Evolutionary conservation across 1,140 invertebrate genomes (phyloP), one percentile per base, ranked within the genome.

Genomic region (Gryon sp.): DNA sequence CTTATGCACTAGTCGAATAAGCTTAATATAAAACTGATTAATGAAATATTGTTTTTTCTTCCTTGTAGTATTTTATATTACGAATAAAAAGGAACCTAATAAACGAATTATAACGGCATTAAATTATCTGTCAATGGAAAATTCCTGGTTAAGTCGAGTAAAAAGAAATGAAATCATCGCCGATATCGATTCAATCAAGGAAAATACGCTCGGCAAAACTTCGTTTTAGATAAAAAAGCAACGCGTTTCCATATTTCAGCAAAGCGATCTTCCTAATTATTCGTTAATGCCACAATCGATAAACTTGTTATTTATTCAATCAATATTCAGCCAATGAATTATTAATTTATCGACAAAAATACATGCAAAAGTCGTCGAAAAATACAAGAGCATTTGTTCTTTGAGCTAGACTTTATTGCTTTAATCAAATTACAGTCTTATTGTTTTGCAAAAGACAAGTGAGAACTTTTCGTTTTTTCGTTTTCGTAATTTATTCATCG

Each of bases 171-270:
- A 53, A 53, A 53, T 53, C 36, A 32, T 15, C 38, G 20, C 18
- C 14, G 53, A 11, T 43, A 57, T 30, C 53, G 53, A 57, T 57
- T 57, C 38, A 57, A 57, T 43, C 26, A 43, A 43, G 53, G 53
- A 30, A 57, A 57, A 57, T 57, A 9, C 43, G 43, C 32, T 24
- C 8, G 9, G 28, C 34, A 19, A 16, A 20, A n/a, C 28, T 15
- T 2, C 20, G n/a, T 6, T 15, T 11, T 34, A 12, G 12, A 24
- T 24, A 14, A 41, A 43, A 57, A 57, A 18, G 8, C 20, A 30
- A 43, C 26, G 14, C 24, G 38, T 57, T 57, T 43, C 30, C 18
- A 57, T 57, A 43, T 24, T 53, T n/a, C 28, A 26, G 19, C 6
- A 14, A 28, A 26, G 3, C 11, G 15, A 46, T 12, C 12, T 46